These are phyloP conservation scores for Miniopterus natalensis DNA, from an alignment of 2,113 vertebrate species.

Conservation along the genomic window DNA sequence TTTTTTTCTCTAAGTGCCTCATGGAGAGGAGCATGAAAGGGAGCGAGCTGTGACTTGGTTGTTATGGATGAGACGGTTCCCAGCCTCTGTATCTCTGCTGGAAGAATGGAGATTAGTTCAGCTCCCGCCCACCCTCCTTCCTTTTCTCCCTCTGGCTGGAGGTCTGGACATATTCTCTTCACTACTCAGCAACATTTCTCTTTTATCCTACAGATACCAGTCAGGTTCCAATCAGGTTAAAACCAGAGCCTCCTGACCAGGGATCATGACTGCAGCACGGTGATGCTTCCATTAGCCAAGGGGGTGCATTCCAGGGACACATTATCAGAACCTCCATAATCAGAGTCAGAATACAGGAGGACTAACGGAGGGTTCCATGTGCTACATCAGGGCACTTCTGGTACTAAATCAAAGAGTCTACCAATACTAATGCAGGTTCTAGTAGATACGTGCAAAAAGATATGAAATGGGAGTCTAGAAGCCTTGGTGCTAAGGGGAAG, in stretches of 20 bases:
- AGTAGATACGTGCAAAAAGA: not conserved
- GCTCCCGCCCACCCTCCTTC: not conserved
- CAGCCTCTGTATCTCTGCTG: slow-evolving; percentile 58
- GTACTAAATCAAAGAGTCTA: not conserved
- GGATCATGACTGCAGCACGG: not conserved
- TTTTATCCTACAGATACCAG: slow-evolving; percentile 58
- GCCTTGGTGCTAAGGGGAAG: not conserved
- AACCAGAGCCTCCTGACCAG: not conserved
- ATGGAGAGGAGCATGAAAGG: not conserved
- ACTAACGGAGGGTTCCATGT: not conserved
- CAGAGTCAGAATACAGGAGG: not conserved
- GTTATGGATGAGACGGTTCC: not conserved
- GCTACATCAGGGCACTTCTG: not conserved
- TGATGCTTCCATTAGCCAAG: not conserved
- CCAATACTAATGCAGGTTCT: not conserved
- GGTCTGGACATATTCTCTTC: slow-evolving; percentile 66
- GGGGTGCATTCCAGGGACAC: not conserved
- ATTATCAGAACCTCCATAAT: not conserved
- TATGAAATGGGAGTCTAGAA: not conserved
- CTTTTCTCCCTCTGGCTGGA: slow-evolving; percentile 30
- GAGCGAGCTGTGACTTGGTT: not conserved
- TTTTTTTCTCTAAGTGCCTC: not conserved
- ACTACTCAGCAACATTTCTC: slow-evolving; percentile 64
- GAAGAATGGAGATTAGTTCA: slow-evolving; percentile 32
- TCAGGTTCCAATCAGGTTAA: slow-evolving; percentile 30